These are phyloP conservation scores for Anthonomus grandis DNA, from an alignment of 1,140 invertebrate genomes.

Conservation along the genomic window DNA sequence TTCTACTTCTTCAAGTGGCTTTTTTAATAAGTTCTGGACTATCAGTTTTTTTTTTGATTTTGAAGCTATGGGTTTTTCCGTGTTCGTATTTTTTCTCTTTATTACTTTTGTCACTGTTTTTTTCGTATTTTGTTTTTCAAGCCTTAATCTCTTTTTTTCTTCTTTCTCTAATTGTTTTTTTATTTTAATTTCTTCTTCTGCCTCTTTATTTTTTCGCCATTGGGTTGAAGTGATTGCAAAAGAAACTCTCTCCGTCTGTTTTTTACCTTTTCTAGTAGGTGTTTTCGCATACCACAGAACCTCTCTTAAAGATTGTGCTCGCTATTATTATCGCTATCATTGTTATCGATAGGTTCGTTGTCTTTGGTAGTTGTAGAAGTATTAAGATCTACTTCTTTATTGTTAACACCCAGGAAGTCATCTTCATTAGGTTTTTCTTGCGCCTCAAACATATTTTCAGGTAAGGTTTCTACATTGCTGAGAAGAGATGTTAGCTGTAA, in stretches of 20 bases:
- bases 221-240: slow-evolving; percentile 10
- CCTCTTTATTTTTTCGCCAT: background rate
- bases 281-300: background rate
- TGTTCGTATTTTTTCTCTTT: no score
- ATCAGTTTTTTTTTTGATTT: no score
- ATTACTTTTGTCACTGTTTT: no score
- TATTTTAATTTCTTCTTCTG: background rate
- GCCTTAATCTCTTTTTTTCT: slow-evolving; percentile 5
- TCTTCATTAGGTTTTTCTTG: background rate
- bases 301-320: background rate
- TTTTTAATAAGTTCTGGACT: no score
- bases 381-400: no score
- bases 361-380: background rate
- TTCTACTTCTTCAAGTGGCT: no score
- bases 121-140: no score
- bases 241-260: slow-evolving; percentile 25
- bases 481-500: no score
- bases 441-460: background rate
- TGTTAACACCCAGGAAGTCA: no score
- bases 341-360: background rate
- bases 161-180: background rate
- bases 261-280: slow-evolving; percentile 26
- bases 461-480: no score
- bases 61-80: no score
- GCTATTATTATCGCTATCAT: background rate